Conservation (phyloP, 2,888 invertebrate species). For the Antheraea yamamai region DNA sequence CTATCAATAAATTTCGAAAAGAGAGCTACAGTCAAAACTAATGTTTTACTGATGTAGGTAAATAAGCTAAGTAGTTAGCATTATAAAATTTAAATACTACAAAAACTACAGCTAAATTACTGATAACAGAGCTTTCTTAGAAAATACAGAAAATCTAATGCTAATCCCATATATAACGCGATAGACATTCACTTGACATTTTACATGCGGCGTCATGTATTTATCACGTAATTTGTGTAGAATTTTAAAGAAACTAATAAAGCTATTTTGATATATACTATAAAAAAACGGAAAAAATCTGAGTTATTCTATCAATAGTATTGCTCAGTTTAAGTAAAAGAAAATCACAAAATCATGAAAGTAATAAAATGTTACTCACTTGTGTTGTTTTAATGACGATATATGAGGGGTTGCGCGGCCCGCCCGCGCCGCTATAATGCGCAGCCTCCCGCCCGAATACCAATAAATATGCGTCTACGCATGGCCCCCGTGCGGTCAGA, state of each 20-base stretch:
- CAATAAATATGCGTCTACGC: slow-evolving; percentile 74
- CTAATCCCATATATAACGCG: not conserved
- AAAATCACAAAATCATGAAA: slow-evolving; percentile 8
- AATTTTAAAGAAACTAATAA: too few relatives aligned
- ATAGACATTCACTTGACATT: too few relatives aligned
- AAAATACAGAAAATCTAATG: not conserved
- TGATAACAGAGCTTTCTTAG: not conserved
- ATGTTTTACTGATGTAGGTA: too few relatives aligned
- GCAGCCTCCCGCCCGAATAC: slow-evolving; percentile 48
- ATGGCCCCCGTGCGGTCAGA: slow-evolving; percentile 45
- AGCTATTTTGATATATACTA: too few relatives aligned
- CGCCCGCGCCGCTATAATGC: slow-evolving; percentile 73
- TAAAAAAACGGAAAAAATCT: too few relatives aligned
- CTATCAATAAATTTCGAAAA: too few relatives aligned
- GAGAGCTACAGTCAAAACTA: too few relatives aligned
- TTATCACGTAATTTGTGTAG: too few relatives aligned
- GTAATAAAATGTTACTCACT: slow-evolving; percentile 29
- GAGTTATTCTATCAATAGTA: not conserved
- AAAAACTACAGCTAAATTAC: not conserved
- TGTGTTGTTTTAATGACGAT: slow-evolving; percentile 22
- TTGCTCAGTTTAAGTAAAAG: not conserved
- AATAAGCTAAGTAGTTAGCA: too few relatives aligned
- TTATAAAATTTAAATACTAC: not conserved
- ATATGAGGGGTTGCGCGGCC: slow-evolving; percentile 62
- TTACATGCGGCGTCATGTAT: too few relatives aligned